Percentiles rank a stretch among this genome's conserved stretches.
Evolutionary conservation across 2,113 vertebrate genomes (phyloP).

Genomic region (Sinocyclocheilus maitianheensis): DNA sequence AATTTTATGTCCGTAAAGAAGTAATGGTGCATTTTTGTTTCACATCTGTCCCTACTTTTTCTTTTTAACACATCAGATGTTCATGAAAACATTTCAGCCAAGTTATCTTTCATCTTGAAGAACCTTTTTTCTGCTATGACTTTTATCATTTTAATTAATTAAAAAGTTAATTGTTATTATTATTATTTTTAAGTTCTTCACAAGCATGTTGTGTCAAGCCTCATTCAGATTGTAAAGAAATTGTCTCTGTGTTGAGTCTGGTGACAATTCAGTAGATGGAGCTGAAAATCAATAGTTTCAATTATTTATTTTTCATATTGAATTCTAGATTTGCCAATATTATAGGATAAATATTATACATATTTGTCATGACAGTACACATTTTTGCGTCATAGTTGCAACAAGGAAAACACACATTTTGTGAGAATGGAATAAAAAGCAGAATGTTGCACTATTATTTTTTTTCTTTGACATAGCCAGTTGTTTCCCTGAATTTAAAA

Average conservation of each 20-base stretch:
- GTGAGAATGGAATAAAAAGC: not conserved
- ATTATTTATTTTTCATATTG: not conserved
- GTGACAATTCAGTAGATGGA: not conserved
- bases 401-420: not conserved
- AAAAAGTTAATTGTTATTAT: not conserved
- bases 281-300: not conserved
- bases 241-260: too few relatives aligned
- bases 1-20: not conserved
- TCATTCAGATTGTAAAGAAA: not conserved
- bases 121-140: not conserved
- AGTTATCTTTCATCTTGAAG: not conserved
- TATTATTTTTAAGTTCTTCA: not conserved
- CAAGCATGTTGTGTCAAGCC: not conserved
- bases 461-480: not conserved
- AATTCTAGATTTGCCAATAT: not conserved
- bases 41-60: not conserved
- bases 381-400: not conserved
- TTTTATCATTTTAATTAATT: not conserved
- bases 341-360: not conserved
- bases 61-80: not conserved
- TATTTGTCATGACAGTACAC: not conserved
- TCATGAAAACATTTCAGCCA: not conserved
- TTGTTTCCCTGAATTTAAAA: slow-evolving; percentile 28
- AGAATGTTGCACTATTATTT: not conserved
- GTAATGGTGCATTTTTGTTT: not conserved